A percentile compares a stretch with the other conserved stretches of the same genome.
Conservation (phyloP, 2,797 vertebrate genomes). For the Anniella stebbinsi region DNA sequence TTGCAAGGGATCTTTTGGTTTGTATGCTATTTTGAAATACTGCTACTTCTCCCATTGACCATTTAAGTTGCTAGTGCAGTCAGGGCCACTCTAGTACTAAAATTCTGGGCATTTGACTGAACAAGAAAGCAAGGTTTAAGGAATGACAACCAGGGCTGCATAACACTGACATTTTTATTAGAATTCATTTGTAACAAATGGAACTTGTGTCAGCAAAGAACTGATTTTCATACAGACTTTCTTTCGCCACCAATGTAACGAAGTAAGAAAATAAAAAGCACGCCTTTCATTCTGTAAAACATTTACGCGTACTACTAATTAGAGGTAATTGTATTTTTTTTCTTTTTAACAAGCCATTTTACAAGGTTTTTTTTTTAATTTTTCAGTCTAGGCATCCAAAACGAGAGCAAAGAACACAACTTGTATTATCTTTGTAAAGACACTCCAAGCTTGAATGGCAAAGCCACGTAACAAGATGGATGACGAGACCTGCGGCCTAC, state of each 20-base stretch:
- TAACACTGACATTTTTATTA: slow-evolving; percentile 99
- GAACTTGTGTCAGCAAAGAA: slow-evolving; percentile 99
- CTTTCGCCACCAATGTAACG: slow-evolving; percentile 99
- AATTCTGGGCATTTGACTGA: slow-evolving; percentile 51
- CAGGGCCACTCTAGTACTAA: too few species aligned
- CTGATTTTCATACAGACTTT: slow-evolving; percentile 98
- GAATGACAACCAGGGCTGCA: slow-evolving; percentile 87
- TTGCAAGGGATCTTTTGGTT: too few species aligned
- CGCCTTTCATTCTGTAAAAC: slow-evolving; percentile 99
- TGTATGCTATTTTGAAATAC: neutral
- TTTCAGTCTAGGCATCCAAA: slow-evolving; percentile 99
- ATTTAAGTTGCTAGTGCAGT: neutral
- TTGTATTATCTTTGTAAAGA: slow-evolving; percentile 96
- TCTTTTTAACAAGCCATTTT: slow-evolving; percentile 97
- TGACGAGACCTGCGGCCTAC: slow-evolving; percentile 89
- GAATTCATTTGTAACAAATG: slow-evolving; percentile 99
- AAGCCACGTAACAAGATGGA: slow-evolving; percentile 93
- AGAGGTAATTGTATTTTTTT: slow-evolving; percentile 98
- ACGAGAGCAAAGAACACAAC: slow-evolving; percentile 99
- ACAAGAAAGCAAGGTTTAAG: slow-evolving; percentile 60
- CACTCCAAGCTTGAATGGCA: slow-evolving; percentile 96
- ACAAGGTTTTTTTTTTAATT: slow-evolving; percentile 85
- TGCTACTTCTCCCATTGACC: neutral
- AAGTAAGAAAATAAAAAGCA: slow-evolving; percentile 99
- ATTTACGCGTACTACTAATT: slow-evolving; percentile 99